Base-by-base conservation (phyloP, 2,113 vertebrate genomes). In the Hylia prasina region DNA sequence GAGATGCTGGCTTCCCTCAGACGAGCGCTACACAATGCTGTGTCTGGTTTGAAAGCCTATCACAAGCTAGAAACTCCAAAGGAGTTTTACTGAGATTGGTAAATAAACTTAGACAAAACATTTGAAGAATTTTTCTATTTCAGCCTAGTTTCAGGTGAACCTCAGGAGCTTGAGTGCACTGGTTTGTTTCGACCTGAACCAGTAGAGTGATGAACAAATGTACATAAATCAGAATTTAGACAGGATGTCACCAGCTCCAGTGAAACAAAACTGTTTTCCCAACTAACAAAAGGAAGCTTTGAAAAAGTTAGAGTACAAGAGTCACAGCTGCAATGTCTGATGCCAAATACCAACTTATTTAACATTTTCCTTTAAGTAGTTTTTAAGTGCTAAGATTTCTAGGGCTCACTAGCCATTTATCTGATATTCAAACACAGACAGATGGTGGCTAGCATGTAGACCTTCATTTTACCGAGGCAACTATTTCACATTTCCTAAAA, bases 401-500 rank as follows among this genome's bases (percentile, higher is more conserved):
- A 48, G 53, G 80, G 54, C 40, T 82, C 31, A 68, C 30, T 82
- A 70, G 31, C 35, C 85, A 25, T 90, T 89, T 87, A 47, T 77
- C 30, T 78, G 71, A 61, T 78, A 66, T 24, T 91, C 37, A 94
- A 47, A 77, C 58, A 87, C n/a, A 73, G 81, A 64, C 57, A 94
- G 61, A 71, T 68, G 61, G 70, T 65, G 25, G 48, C 37, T 75
- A 63, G 33, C 57, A 85, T 11, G 6, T 14, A 89, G 60, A 69
- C 28, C 37, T 89, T 65, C 51, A 22, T 84, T 79, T 86, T 90
- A 47, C 54, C 53, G 40, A 88, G 53, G 72, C 37, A 53, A 64
- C 18, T 63, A 37, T 76, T 95, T 95, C 65, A 82, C 35, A 73
- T 87, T 93, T 93, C n/a, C 77, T 81, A 63, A 79, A 76, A 86